Evolutionary conservation across 2,113 vertebrate species (phyloP).

Genomic region (Eleginops maclovinus): DNA sequence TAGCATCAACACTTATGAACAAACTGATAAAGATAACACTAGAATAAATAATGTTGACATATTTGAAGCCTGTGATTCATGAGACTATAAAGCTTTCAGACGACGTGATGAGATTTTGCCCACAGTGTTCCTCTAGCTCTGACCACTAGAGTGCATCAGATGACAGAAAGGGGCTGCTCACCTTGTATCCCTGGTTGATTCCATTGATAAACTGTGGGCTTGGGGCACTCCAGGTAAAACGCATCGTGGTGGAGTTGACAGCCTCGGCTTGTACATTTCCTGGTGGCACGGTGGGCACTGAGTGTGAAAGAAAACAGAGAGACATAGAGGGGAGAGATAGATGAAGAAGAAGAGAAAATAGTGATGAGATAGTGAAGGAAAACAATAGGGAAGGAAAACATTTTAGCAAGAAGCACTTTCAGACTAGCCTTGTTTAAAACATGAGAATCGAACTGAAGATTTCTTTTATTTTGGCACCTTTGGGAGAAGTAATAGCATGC

Average conservation of each 20-base stretch:
- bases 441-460: slow-evolving; percentile 47
- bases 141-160: slow-evolving; percentile 61
- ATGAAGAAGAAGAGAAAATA: not conserved
- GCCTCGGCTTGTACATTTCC: slow-evolving; percentile 94
- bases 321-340: slow-evolving; percentile 11
- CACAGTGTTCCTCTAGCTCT: slow-evolving; percentile 39
- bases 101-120: not conserved
- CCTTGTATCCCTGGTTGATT: slow-evolving; percentile 99
- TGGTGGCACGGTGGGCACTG: slow-evolving; percentile 96
- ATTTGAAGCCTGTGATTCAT: not conserved
- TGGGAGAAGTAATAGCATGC: slow-evolving; percentile 57
- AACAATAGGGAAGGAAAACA: not conserved
- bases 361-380: slow-evolving; percentile 28
- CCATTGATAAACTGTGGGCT: slow-evolving; percentile 99
- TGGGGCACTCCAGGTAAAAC: slow-evolving; percentile 95
- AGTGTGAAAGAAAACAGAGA: slow-evolving; percentile 18
- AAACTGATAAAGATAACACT: not conserved
- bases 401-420: slow-evolving; percentile 38
- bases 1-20: not conserved
- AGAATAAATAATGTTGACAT: not conserved
- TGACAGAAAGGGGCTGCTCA: slow-evolving; percentile 73
- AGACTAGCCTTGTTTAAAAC: slow-evolving; percentile 36
- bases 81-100: not conserved
- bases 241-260: slow-evolving; percentile 95
- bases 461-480: slow-evolving; percentile 60